Percentiles rank a stretch among this genome's conserved stretches.
phyloP scores from a whole-genome alignment of 2,113 vertebrate species.

The Callaeas wilsoni region DNA sequence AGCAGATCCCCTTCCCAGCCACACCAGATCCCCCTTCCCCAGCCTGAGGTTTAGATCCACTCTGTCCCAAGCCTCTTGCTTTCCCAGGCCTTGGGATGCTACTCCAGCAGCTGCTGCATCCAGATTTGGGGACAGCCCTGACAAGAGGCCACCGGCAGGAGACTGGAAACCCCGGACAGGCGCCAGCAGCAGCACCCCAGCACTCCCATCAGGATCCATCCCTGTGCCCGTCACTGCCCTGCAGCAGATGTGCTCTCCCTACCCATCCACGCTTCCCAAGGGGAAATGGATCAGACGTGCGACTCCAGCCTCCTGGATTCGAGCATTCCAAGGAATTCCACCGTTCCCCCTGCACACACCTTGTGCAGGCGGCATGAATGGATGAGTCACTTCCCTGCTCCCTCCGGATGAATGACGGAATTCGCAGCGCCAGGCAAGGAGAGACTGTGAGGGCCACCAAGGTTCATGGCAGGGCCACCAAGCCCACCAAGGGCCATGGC shows the following conservation, averaged over 20 bases:
- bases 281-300: fast-evolving
- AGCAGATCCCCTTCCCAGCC: background rate
- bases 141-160: fast-evolving
- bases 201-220: fast-evolving
- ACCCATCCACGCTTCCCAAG: fast-evolving
- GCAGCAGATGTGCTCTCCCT: background rate
- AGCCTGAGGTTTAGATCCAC: background rate
- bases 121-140: background rate
- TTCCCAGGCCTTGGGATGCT: background rate
- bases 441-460: fast-evolving
- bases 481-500: background rate
- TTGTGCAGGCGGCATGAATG: background rate
- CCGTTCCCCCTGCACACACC: background rate
- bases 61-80: background rate
- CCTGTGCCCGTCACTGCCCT: background rate
- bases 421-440: fast-evolving
- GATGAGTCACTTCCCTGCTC: background rate
- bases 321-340: background rate
- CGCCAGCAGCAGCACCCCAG: background rate
- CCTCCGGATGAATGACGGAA: background rate
- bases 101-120: background rate
- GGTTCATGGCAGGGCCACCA: background rate
- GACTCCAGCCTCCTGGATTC: background rate
- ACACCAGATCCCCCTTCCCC: background rate
- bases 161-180: fast-evolving